Evolutionary conservation across 2,888 invertebrate genomes (phyloP), one percentile per base, ranked within the genome.

Genomic region (Sicus ferrugineus): DNA sequence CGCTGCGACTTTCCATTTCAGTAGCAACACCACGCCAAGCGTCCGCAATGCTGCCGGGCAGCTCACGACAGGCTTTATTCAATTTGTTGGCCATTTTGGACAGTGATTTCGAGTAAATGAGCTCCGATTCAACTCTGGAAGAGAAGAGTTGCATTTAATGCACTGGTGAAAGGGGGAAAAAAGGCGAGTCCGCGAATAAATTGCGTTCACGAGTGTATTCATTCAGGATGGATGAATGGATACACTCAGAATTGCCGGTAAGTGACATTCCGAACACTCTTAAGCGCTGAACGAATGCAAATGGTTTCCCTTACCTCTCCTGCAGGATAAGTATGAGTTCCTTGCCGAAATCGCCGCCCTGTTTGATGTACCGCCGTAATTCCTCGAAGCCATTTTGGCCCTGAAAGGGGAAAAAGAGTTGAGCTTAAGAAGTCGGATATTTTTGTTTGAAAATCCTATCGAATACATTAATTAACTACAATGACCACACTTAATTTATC

Each of bases 331-430:
- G 88, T 6, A 95, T 90, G 65, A 97, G 87, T 81, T 97, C 97
- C 82, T 97, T 96, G 86, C 96, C 95, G 84, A 96, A 95, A 83
- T 97, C 96, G 59, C 95, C 94, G 50, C 97, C 96, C 85, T 96
- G 95, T 84, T 97, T 97, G 77, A 97, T 93, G 83, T 95, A 95
- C 75, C 94, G 90, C 70, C 96, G 90, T 62, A 97, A 88, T 84
- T 97, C 97, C 80, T 97, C 96, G 85, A 97, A 97, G 30, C 96
- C 96, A 85, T 94, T 94, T 86, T 95, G 93, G 72, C 92, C 95
- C 96, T 97, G 89, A 54, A 90, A 89, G 75, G n/a, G 11, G 48
- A 48, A 74, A 69, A 19, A 58, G 6, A 19, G 19, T 23, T 58
- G 19, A 65, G 2, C 46, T 14, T 14, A 26, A 23, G 26, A 54